Evolutionary conservation across 2,888 invertebrate genomes (phyloP).

Genomic region (Lordiphosa fenestrarum): DNA sequence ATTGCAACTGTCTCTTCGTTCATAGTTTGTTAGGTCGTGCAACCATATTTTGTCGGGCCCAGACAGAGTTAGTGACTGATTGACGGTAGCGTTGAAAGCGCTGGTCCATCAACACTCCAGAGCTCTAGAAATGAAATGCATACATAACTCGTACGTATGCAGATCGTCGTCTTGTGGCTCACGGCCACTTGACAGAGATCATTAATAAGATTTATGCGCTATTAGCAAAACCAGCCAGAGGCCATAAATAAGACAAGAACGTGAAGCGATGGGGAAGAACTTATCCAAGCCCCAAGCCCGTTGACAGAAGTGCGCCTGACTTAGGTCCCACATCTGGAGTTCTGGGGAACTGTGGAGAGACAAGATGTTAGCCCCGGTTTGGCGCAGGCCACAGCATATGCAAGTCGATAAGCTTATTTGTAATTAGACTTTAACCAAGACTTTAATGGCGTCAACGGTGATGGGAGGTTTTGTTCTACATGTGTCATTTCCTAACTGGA

Average conservation of each 20-base stretch:
- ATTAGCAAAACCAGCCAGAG: constrained; percentile 74
- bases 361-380: background rate
- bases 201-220: constrained; percentile 78
- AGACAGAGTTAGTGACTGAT: constrained; percentile 34
- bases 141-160: constrained; percentile 1
- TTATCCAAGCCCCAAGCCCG: constrained; percentile 5
- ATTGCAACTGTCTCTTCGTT: constrained; percentile 16
- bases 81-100: constrained; percentile 67
- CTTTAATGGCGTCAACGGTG: background rate
- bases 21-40: constrained; percentile 21
- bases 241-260: constrained; percentile 67
- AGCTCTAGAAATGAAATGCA: constrained; percentile 10
- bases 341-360: constrained; percentile 4
- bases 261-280: constrained; percentile 23
- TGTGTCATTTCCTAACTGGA: too few species aligned
- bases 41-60: constrained; percentile 1
- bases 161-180: constrained; percentile 26
- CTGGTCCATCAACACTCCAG: constrained; percentile 54
- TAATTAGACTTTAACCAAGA: background rate
- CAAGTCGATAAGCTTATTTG: background rate
- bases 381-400: too few species aligned
- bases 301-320: constrained; percentile 13
- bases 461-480: too few species aligned
- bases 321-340: constrained; percentile 5
- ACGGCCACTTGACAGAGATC: constrained; percentile 76